Percentiles rank a stretch among this genome's conserved stretches.
These are phyloP conservation scores for Adelosebastes latens DNA, from an alignment of 2,797 vertebrate genomes.

Conservation along the genomic window DNA sequence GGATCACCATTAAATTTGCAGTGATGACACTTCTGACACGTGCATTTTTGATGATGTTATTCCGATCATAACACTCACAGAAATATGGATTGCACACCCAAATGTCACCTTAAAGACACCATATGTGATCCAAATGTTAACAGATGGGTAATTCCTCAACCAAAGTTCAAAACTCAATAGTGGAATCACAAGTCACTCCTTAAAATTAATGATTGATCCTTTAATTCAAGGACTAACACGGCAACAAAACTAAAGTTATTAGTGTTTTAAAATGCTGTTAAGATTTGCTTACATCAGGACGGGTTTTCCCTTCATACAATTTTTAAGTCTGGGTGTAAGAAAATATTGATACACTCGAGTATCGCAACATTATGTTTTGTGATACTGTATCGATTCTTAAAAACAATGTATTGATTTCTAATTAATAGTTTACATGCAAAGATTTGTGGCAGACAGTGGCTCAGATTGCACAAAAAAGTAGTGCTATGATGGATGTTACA, in stretches of 20 bases:
- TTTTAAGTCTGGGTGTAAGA: background rate
- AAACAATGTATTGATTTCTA: too few species aligned
- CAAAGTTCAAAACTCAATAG: background rate
- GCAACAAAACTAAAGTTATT: background rate
- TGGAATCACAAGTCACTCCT: background rate
- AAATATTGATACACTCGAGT: too few species aligned
- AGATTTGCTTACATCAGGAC: background rate
- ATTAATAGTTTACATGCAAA: too few species aligned
- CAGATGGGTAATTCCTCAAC: background rate
- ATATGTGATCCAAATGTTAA: background rate
- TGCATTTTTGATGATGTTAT: slow-evolving; percentile 2
- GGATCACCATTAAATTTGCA: slow-evolving; percentile 14
- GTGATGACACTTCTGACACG: slow-evolving; percentile 34
- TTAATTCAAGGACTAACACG: background rate
- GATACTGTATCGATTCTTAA: too few species aligned
- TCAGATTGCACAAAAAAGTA: too few species aligned
- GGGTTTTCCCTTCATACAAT: background rate
- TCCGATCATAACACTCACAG: background rate
- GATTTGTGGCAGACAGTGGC: too few species aligned
- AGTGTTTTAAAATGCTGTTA: background rate
- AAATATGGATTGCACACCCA: background rate
- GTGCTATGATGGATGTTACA: too few species aligned
- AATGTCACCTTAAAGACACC: background rate
- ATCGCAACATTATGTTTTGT: too few species aligned
- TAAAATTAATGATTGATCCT: background rate